Evolutionary conservation across 2,888 invertebrate species (phyloP).

Genomic region (Zootermopsis nevadensis): DNA sequence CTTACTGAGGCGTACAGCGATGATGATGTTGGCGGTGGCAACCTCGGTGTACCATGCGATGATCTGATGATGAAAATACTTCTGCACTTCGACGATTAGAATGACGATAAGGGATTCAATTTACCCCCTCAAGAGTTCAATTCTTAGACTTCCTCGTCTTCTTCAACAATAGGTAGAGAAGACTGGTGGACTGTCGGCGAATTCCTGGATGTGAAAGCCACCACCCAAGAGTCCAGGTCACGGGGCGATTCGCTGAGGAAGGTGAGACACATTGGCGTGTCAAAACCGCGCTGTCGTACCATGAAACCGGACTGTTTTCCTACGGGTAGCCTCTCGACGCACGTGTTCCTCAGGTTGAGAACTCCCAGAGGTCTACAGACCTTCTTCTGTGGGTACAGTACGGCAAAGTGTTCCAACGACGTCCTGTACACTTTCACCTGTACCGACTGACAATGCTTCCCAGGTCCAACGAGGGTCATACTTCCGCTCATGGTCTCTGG

Average conservation of each 20-base stretch:
- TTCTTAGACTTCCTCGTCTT: conserved; percentile 66
- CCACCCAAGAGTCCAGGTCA: conserved; percentile 71
- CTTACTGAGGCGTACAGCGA: background rate
- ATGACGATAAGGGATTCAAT: background rate
- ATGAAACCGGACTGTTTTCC: conserved; percentile 64
- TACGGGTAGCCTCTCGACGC: conserved; percentile 67
- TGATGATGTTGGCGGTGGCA: background rate
- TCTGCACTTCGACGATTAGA: background rate
- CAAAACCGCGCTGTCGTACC: conserved; percentile 73
- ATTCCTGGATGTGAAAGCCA: conserved; percentile 68
- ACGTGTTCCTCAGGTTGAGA: conserved; percentile 71
- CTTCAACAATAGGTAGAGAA: conserved; percentile 71
- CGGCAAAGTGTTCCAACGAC: conserved; percentile 74
- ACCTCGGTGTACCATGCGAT: background rate
- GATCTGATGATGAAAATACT: background rate
- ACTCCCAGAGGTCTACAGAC: conserved; percentile 72
- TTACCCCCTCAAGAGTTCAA: background rate
- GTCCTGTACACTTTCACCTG: conserved; percentile 74
- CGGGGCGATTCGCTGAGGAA: conserved; percentile 69
- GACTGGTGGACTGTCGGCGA: conserved; percentile 66
- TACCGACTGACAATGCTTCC: conserved; percentile 70
- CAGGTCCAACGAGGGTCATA: conserved; percentile 69
- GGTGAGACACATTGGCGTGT: conserved; percentile 69
- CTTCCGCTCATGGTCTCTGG: conserved; percentile 74
- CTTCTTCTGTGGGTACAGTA: conserved; percentile 73